Conservation (phyloP, 2,113 vertebrate species). For the Acinonyx jubatus region DNA sequence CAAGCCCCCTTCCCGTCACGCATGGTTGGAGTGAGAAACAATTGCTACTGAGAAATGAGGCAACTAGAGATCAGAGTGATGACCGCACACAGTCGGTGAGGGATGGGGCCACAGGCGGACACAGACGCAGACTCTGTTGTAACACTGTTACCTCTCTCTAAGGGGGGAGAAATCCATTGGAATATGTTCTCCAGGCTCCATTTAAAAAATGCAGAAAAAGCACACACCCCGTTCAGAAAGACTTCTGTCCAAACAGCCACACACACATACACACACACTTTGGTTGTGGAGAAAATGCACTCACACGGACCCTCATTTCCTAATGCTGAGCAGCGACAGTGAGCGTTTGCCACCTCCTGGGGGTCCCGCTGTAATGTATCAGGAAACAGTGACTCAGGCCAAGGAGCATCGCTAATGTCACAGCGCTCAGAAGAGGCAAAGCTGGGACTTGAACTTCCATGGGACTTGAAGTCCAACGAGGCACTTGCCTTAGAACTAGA, state of each 20-base stretch:
- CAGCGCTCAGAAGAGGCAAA: background rate
- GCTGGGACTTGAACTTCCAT: background rate
- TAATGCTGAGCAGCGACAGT: fast-evolving
- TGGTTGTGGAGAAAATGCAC: background rate
- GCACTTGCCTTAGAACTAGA: background rate
- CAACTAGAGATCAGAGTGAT: background rate
- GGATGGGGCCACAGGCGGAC: no score
- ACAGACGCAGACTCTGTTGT: no score
- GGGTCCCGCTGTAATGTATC: background rate
- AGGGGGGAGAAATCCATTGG: background rate
- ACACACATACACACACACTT: background rate
- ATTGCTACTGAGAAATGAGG: background rate
- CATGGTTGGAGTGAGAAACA: background rate
- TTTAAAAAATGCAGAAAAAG: background rate
- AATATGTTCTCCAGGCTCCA: background rate
- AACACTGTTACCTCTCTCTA: background rate
- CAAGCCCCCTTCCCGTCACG: background rate
- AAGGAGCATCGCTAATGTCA: background rate
- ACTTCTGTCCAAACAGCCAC: background rate
- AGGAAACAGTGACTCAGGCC: background rate
- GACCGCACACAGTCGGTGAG: fast-evolving
- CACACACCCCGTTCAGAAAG: background rate
- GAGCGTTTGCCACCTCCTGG: fast-evolving
- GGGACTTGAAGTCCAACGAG: background rate
- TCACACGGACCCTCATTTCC: background rate